Evolutionary conservation across 2,113 vertebrate genomes (phyloP), one percentile per base, ranked within the genome.

Genomic region (Forbesichthys papilliferus): DNA sequence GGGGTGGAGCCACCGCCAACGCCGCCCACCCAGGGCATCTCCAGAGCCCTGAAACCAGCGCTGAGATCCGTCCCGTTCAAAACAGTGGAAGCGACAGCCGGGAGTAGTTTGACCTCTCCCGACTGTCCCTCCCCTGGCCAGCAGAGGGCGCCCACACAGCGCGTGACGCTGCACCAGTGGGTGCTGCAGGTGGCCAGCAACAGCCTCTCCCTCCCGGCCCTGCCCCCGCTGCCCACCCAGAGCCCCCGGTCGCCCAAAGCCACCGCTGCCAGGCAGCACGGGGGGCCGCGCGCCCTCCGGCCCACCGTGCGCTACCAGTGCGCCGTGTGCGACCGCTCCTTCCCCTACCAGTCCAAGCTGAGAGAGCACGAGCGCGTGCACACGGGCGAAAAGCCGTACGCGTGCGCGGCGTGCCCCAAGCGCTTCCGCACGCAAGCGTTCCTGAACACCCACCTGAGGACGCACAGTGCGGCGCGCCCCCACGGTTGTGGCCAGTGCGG

Each of bases 391-490:
- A 91, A 90, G 68, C 88, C 90, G 0, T 91, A 85, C 46, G 9
- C 74, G 2, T 91, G 90, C 80, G 68, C 88, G 0, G 85, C 86
- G 0, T 91, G 90, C 71, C 84, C 78, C 71, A 90, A 88, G 48
- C 84, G 84, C 42, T 91, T 91, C 76, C 51, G 90, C 10, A 90
- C 90, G 0, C 87, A 88, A 62, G 88, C 85, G 2, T 88, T 88
- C 73, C 87, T 91, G 63, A 90, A 90, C 83, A 91, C 83, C 66
- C 90, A 91, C 78, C 82, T 89, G 74, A 90, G 87, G 68, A 89
- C 84, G 46, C 90, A 91, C 86, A 89, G 83, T 71, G 73, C 84
- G 0, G 57, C 65, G 3, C 88, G 90, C 0, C 90, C 90, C 0
- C 89, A 83, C 0, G 82, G 74, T 0, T 91, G 90, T 4, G 87